phyloP scores from a whole-genome alignment of 1,140 invertebrate species.

The Calliphora vicina region DNA sequence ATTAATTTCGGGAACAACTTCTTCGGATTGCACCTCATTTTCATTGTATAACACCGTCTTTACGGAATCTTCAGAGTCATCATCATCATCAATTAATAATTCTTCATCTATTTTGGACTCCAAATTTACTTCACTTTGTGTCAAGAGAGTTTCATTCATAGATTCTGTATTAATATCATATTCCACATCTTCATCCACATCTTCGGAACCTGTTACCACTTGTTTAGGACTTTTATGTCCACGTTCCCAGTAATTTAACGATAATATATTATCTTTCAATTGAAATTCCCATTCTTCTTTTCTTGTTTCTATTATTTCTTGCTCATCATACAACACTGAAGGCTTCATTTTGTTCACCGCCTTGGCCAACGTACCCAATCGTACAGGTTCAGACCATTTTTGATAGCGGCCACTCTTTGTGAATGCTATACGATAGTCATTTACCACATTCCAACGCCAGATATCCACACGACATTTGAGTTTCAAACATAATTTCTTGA shows the following conservation, averaged over 20 bases:
- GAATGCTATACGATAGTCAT: background rate
- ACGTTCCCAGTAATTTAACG: background rate
- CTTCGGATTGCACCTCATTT: too few relatives aligned
- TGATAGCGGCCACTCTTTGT: background rate
- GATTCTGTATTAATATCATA: background rate
- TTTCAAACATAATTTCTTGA: background rate
- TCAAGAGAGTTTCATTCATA: background rate
- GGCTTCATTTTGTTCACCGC: background rate
- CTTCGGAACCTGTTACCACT: background rate
- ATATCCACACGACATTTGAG: constrained; percentile 11
- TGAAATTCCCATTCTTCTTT: background rate
- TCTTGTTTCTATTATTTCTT: background rate
- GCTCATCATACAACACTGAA: background rate
- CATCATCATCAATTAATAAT: background rate
- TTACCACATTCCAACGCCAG: constrained; percentile 7
- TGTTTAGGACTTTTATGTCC: background rate
- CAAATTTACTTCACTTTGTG: background rate
- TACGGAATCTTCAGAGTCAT: background rate
- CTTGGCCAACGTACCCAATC: background rate
- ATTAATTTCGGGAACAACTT: background rate
- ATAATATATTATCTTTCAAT: background rate
- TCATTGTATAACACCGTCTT: too few relatives aligned
- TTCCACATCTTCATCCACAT: background rate
- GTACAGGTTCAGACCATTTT: background rate
- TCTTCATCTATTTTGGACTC: background rate